Evolutionary conservation across 1,140 invertebrate genomes (phyloP).

Genomic region (Aphis craccivora): DNA sequence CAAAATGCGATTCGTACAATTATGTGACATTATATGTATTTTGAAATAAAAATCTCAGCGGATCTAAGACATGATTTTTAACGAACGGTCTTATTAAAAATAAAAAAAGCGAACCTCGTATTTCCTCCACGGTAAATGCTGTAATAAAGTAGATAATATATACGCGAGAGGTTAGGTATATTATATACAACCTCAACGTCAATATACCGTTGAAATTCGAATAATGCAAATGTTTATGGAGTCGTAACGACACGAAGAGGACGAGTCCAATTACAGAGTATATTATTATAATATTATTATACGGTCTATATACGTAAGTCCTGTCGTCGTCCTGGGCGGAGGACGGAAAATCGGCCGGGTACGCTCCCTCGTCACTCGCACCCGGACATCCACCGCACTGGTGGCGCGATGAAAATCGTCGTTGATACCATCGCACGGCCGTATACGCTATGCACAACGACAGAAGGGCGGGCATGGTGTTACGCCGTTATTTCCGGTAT

Average conservation of each 20-base stretch:
- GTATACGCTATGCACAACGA: too few relatives aligned
- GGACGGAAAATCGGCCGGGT: not conserved
- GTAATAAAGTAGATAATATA: not conserved
- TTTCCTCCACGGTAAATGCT: not conserved
- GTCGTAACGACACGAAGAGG: not conserved
- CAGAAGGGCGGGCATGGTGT: not conserved
- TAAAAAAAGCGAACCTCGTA: not conserved
- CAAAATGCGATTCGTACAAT: not conserved
- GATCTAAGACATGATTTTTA: not conserved
- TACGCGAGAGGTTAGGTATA: too few relatives aligned
- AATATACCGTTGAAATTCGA: not conserved
- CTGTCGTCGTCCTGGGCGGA: too few relatives aligned
- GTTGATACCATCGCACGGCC: not conserved
- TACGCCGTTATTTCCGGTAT: not conserved
- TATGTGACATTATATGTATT: not conserved
- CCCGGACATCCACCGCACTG: too few relatives aligned
- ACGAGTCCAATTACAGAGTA: not conserved
- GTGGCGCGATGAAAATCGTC: too few relatives aligned
- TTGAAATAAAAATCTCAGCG: not conserved
- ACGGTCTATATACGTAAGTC: not conserved
- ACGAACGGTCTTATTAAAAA: not conserved
- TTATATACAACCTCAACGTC: not conserved
- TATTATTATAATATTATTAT: not conserved
- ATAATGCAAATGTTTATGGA: slow-evolving; percentile 2
- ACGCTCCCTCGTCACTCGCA: too few relatives aligned